phyloP scores from a whole-genome alignment of 2,888 invertebrate genomes.

The Deilephila porcellus region DNA sequence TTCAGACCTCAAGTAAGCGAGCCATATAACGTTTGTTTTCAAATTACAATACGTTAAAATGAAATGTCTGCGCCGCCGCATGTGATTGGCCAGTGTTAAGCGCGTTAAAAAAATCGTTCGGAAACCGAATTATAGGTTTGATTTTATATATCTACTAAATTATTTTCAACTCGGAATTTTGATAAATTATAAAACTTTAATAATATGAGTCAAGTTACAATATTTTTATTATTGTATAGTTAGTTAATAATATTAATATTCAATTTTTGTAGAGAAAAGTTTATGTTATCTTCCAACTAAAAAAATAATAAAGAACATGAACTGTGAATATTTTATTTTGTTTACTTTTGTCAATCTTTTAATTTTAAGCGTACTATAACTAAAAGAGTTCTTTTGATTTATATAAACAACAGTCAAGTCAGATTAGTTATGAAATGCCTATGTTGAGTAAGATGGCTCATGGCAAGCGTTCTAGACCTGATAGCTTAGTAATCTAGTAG shows the following conservation, averaged over 20 bases:
- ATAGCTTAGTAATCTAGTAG: conserved; percentile 13
- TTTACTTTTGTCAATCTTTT: too few species aligned
- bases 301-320: too few species aligned
- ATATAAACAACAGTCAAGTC: conserved; percentile 21
- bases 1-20: conserved; percentile 1
- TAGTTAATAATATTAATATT: too few species aligned
- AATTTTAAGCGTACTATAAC: too few species aligned
- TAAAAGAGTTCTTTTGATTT: conserved; percentile 19
- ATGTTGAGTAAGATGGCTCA: conserved; percentile 27
- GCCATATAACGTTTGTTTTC: conserved; percentile 53
- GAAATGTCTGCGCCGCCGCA: conserved; percentile 43
- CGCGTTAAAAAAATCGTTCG: conserved; percentile 33
- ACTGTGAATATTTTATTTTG: too few species aligned
- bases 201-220: not conserved
- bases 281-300: too few species aligned
- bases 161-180: not conserved
- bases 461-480: conserved; percentile 24
- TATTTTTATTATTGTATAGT: too few species aligned
- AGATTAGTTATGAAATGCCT: not conserved
- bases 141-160: not conserved
- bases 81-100: conserved; percentile 58
- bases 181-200: not conserved
- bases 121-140: conserved; percentile 17
- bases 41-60: conserved; percentile 60
- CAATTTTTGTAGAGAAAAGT: too few species aligned